phyloP scores from a whole-genome alignment of 53 echinoderm and acorn worm genomes.

The Mesocentrotus franciscanus region DNA sequence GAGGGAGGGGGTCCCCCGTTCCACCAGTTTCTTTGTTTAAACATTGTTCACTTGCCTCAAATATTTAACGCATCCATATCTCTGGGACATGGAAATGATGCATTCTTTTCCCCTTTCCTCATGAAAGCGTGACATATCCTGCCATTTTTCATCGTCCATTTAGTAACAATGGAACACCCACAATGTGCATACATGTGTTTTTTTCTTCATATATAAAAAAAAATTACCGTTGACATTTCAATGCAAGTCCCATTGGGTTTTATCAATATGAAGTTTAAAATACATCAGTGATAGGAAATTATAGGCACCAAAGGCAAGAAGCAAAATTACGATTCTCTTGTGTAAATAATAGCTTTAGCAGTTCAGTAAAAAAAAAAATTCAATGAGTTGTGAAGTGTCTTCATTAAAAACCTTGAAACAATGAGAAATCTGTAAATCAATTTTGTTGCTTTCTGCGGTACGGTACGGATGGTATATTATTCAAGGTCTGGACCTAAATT shows the following conservation, averaged over 20 bases:
- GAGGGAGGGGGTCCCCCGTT: too few species aligned
- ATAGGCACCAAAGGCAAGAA: not conserved
- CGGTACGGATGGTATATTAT: not conserved
- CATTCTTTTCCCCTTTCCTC: not conserved
- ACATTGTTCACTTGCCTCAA: not conserved
- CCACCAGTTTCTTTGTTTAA: not conserved
- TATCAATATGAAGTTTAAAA: not conserved
- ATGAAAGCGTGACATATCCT: not conserved
- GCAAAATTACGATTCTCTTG: not conserved
- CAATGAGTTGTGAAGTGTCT: not conserved
- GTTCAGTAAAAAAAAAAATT: not conserved
- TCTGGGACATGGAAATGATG: constrained; percentile 1
- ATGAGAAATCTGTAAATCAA: too few species aligned
- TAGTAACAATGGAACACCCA: constrained; percentile 12
- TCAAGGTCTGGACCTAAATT: not conserved
- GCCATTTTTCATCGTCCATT: not conserved
- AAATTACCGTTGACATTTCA: not conserved
- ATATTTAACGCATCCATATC: not conserved
- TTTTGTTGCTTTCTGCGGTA: not conserved
- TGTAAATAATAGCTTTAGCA: not conserved
- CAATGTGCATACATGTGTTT: not conserved
- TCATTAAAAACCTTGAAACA: not conserved
- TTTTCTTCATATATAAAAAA: not conserved
- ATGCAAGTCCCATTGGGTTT: not conserved
- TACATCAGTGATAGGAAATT: not conserved